Evolutionary conservation across 1,140 invertebrate species (phyloP).

Genomic region (Drosophila sproati): DNA sequence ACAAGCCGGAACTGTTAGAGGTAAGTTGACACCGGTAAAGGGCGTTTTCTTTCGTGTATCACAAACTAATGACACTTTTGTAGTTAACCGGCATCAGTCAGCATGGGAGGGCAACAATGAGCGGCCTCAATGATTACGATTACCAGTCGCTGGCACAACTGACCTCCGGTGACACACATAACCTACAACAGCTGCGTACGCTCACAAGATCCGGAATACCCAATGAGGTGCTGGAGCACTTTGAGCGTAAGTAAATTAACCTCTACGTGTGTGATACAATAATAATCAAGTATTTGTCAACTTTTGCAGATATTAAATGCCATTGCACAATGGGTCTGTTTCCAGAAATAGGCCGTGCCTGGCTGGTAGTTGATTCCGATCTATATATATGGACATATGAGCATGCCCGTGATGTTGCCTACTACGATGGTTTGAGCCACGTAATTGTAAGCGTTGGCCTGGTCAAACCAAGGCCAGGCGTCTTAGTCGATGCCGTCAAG

Average conservation of each 20-base stretch:
- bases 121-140: slow-evolving; percentile 95
- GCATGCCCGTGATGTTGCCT: slow-evolving; percentile 94
- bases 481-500: slow-evolving; percentile 96
- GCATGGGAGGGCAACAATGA: slow-evolving; percentile 85
- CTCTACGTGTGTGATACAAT: neutral
- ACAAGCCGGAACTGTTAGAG: slow-evolving; percentile 73
- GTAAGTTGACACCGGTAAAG: slow-evolving; percentile 31
- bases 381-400: slow-evolving; percentile 98
- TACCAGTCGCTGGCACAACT: slow-evolving; percentile 91
- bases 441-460: slow-evolving; percentile 95
- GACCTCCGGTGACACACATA: slow-evolving; percentile 87
- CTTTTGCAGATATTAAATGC: slow-evolving; percentile 92
- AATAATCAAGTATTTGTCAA: neutral
- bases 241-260: slow-evolving; percentile 89
- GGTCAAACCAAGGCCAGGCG: slow-evolving; percentile 93
- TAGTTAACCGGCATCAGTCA: slow-evolving; percentile 80
- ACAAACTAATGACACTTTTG: neutral
- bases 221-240: slow-evolving; percentile 96
- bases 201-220: slow-evolving; percentile 94
- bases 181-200: slow-evolving; percentile 91
- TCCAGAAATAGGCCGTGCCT: slow-evolving; percentile 97
- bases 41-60: neutral
- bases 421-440: slow-evolving; percentile 96
- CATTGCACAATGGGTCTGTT: slow-evolving; percentile 98
- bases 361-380: slow-evolving; percentile 98